Conservation (phyloP, 2,888 invertebrate genomes). For the Creontiades dilutus region DNA sequence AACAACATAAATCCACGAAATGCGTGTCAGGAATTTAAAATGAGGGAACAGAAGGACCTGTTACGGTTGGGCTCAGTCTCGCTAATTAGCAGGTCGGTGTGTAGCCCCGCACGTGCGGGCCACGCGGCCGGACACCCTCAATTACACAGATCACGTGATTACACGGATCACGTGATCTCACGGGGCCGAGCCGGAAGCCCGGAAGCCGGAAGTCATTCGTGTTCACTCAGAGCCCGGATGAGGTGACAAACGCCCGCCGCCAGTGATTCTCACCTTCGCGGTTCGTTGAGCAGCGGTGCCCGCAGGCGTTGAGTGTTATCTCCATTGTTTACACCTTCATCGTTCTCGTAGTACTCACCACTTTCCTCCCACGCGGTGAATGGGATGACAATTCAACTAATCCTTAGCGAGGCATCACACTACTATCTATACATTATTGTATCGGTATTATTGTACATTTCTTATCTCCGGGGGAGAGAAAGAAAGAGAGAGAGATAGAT, state of each 20-base stretch:
- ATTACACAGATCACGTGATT: not conserved
- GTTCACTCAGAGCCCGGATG: not conserved
- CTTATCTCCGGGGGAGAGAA: too few relatives aligned
- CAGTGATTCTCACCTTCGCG: not conserved
- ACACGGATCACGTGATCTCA: not conserved
- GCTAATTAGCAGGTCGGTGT: not conserved
- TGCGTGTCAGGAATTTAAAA: too few relatives aligned
- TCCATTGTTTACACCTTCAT: constrained; percentile 9
- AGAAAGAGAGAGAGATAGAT: too few relatives aligned
- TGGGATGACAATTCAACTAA: too few relatives aligned
- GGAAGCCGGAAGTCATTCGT: constrained; percentile 17
- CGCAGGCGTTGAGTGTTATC: not conserved
- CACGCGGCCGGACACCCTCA: not conserved
- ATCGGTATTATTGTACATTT: too few relatives aligned
- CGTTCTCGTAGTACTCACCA: not conserved
- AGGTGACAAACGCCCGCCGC: constrained; percentile 21
- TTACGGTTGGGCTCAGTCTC: too few relatives aligned
- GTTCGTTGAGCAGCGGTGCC: not conserved
- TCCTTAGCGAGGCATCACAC: too few relatives aligned
- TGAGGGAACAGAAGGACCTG: too few relatives aligned
- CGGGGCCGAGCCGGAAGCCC: constrained; percentile 8
- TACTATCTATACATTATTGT: too few relatives aligned
- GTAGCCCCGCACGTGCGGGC: constrained; percentile 1
- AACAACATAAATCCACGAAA: too few relatives aligned
- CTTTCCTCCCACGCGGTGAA: not conserved